A percentile compares a stretch with the other conserved stretches of the same genome.
Conservation (phyloP, 2,797 vertebrate species). For the Merluccius polli region DNA sequence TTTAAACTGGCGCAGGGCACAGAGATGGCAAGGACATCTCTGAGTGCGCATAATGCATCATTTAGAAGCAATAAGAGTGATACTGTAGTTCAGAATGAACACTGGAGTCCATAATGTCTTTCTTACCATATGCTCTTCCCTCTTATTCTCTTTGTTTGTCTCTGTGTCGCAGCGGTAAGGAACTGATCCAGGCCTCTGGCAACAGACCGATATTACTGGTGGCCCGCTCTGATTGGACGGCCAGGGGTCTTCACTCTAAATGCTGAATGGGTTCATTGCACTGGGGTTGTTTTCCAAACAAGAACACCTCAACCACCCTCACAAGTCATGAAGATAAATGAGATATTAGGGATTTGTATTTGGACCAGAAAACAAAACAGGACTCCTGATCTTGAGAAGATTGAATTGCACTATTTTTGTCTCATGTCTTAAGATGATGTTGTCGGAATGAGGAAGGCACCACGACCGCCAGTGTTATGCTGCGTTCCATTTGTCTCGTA, state of each 20-base stretch:
- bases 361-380: not conserved
- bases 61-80: not conserved
- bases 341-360: not conserved
- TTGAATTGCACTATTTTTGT: not conserved
- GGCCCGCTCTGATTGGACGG: conserved; percentile 55
- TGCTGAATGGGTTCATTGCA: conserved; percentile 41
- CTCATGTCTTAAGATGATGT: not conserved
- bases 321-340: not conserved
- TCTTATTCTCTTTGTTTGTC: conserved; percentile 6
- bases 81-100: too few species aligned
- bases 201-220: conserved; percentile 67
- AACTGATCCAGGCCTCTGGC: conserved; percentile 73
- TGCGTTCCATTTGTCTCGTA: too few species aligned
- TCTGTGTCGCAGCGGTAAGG: conserved; percentile 59
- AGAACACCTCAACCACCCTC: not conserved
- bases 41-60: not conserved
- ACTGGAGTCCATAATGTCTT: too few species aligned
- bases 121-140: too few species aligned
- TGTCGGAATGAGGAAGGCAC: not conserved
- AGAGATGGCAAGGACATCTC: not conserved
- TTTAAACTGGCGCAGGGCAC: too few species aligned
- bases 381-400: not conserved
- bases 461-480: not conserved
- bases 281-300: not conserved
- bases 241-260: conserved; percentile 35